Percentiles rank a stretch among this genome's conserved stretches.
Evolutionary conservation across 2,888 invertebrate genomes (phyloP).

Genomic region (Phengaris alcon): DNA sequence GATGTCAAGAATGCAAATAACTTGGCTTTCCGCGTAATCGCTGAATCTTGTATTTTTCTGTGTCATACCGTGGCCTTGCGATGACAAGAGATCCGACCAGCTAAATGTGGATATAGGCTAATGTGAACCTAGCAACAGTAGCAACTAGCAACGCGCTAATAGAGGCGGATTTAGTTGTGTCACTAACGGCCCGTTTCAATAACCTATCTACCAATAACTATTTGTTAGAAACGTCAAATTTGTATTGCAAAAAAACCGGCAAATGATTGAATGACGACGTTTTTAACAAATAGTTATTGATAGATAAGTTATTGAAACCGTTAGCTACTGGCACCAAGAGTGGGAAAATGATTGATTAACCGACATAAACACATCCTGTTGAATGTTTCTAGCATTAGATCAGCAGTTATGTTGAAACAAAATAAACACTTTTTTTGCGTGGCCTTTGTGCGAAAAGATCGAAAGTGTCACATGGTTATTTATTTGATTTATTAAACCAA

Average conservation of each 20-base stretch:
- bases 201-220: too few species aligned
- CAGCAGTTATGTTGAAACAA: neutral
- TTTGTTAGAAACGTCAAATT: too few species aligned
- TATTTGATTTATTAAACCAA: too few species aligned
- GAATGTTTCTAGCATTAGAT: neutral
- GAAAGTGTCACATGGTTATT: neutral
- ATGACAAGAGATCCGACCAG: conserved; percentile 9
- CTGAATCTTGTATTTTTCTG: neutral
- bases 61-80: conserved; percentile 24
- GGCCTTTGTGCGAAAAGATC: neutral
- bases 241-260: too few species aligned
- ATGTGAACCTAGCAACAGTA: conserved; percentile 17
- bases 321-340: neutral
- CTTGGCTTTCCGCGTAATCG: neutral
- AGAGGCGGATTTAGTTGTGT: neutral
- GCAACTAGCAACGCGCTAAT: neutral
- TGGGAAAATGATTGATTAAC: neutral
- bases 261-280: too few species aligned
- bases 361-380: neutral
- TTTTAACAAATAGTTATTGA: too few species aligned
- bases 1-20: conserved; percentile 3
- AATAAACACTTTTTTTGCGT: neutral
- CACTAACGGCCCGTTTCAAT: neutral
- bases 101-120: conserved; percentile 8
- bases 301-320: too few species aligned